Evolutionary conservation across 2,797 vertebrate species (phyloP).

Genomic region (Gymnoscopelus braueri): DNA sequence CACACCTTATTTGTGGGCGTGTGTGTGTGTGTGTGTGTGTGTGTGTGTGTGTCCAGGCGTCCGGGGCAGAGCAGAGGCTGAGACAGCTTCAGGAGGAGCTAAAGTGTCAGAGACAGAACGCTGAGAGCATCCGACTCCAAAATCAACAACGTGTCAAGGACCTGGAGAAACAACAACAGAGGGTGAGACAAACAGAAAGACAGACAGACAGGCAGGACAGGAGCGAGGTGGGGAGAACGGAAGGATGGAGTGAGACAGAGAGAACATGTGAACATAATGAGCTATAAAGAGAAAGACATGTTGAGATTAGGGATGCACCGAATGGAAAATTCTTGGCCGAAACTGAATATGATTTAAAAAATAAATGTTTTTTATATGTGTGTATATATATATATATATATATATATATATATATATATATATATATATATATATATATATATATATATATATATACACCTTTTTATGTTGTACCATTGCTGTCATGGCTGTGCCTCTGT

Average conservation of each 20-base stretch:
- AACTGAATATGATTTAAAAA: no score
- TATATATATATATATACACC: no score
- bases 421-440: no score
- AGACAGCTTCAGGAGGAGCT: conserved; percentile 85
- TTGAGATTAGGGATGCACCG: not conserved
- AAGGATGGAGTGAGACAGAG: not conserved
- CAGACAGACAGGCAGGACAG: no score
- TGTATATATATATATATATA: no score
- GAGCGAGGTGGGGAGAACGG: not conserved
- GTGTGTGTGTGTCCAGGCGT: conserved; percentile 62
- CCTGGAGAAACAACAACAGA: conserved; percentile 82
- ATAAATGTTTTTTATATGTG: no score
- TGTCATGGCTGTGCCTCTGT: no score
- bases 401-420: no score
- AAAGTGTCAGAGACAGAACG: conserved; percentile 82
- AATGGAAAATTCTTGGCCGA: no score
- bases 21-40: conserved; percentile 4
- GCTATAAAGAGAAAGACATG: not conserved
- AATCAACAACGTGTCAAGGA: conserved; percentile 80
- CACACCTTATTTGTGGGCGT: not conserved
- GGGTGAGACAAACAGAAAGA: conserved; percentile 57
- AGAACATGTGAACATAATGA: not conserved
- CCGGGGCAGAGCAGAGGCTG: conserved; percentile 71
- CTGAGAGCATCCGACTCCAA: conserved; percentile 78
- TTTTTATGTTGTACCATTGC: no score